A percentile compares a stretch with the other conserved stretches of the same genome.
These are phyloP conservation scores for Antheraea yamamai DNA, from an alignment of 2,888 invertebrate genomes.

Conservation along the genomic window DNA sequence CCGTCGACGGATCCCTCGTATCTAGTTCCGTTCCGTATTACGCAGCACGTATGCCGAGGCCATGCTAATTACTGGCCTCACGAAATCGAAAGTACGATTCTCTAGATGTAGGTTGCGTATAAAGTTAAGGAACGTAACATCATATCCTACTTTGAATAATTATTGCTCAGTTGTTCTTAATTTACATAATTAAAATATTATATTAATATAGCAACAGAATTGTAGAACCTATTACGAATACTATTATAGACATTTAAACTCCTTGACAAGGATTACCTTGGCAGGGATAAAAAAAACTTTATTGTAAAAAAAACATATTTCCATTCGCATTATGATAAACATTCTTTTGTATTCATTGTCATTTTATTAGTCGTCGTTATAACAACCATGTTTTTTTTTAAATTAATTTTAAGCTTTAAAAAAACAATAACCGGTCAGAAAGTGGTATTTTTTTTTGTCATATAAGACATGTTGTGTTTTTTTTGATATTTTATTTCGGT, in stretches of 20 bases:
- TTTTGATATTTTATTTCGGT: background rate
- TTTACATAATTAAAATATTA: background rate
- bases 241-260: background rate
- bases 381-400: no score
- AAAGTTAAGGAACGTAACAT: constrained; percentile 50
- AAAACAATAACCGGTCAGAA: no score
- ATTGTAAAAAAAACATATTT: no score
- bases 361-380: background rate
- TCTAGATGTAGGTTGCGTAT: constrained; percentile 62
- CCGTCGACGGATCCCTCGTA: constrained; percentile 45
- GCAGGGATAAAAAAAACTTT: no score
- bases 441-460: no score
- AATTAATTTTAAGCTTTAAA: no score
- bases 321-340: background rate
- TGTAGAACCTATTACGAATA: background rate
- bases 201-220: background rate
- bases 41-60: constrained; percentile 72
- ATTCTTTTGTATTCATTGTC: background rate
- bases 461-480: background rate
- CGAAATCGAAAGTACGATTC: constrained; percentile 76
- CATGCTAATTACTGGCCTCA: constrained; percentile 77
- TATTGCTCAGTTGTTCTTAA: constrained; percentile 18
- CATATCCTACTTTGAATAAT: constrained; percentile 44
- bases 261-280: no score
- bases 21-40: constrained; percentile 71